These are phyloP conservation scores for Dryobotodes eremita DNA, from an alignment of 2,888 invertebrate species.

Conservation along the genomic window DNA sequence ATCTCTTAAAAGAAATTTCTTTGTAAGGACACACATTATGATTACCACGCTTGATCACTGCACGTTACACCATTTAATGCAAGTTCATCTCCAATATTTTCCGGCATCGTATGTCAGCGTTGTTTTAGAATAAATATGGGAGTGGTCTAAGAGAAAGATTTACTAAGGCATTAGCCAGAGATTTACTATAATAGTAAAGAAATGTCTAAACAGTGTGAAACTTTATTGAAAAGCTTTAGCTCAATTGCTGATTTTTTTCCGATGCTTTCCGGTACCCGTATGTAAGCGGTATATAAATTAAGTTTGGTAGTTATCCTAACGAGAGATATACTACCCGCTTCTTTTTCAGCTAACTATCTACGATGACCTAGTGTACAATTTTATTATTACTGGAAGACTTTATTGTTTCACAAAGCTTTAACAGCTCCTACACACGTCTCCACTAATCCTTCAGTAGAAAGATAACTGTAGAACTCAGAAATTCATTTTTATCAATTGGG, in stretches of 20 bases:
- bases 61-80: background rate
- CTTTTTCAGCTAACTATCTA: background rate
- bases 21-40: background rate
- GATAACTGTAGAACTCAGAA: conserved; percentile 10
- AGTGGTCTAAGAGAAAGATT: background rate
- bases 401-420: conserved; percentile 4
- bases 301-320: background rate
- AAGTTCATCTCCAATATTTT: background rate
- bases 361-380: background rate
- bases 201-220: background rate
- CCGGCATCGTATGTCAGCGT: background rate
- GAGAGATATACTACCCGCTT: no score
- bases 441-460: conserved; percentile 19
- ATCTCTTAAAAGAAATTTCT: background rate
- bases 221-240: background rate
- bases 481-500: conserved; percentile 40
- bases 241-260: background rate
- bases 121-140: background rate
- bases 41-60: background rate
- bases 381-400: background rate
- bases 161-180: background rate
- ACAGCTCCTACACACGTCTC: background rate
- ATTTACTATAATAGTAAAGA: background rate
- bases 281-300: background rate
- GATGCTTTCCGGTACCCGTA: background rate